Evolutionary conservation across 1,140 invertebrate genomes (phyloP).

Genomic region (Lepeophtheirus salmonis): DNA sequence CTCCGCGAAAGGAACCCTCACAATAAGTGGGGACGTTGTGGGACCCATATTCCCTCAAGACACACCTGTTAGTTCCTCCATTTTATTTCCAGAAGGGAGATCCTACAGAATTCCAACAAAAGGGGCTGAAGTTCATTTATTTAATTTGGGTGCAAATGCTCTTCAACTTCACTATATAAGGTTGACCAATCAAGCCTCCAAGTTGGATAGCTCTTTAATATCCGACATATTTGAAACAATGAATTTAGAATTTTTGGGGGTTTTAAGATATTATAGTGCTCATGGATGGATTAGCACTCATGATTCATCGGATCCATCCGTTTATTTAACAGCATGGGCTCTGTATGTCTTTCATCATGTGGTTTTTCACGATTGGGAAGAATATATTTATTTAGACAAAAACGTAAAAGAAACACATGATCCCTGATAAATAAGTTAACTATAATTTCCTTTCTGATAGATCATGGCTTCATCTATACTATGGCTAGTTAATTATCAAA

Average conservation of each 20-base stretch:
- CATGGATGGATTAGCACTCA: slow-evolving; percentile 32
- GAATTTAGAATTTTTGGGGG: slow-evolving; percentile 29
- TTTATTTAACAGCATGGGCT: slow-evolving; percentile 35
- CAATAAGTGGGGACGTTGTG: slow-evolving; percentile 37
- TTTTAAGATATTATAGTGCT: slow-evolving; percentile 28
- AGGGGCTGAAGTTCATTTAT: slow-evolving; percentile 32
- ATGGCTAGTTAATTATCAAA: slow-evolving; percentile 32
- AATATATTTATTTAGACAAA: slow-evolving; percentile 30
- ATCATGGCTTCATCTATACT: slow-evolving; percentile 26
- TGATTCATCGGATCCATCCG: slow-evolving; percentile 29
- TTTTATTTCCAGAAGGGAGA: slow-evolving; percentile 21
- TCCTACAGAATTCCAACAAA: slow-evolving; percentile 11
- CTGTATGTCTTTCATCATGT: slow-evolving; percentile 29
- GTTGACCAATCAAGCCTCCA: slow-evolving; percentile 37
- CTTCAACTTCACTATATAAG: slow-evolving; percentile 39
- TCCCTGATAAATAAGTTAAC: not conserved
- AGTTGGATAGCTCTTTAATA: slow-evolving; percentile 18
- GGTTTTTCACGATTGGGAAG: slow-evolving; percentile 36
- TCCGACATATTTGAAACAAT: slow-evolving; percentile 28
- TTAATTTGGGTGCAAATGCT: slow-evolving; percentile 39
- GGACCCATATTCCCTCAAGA: slow-evolving; percentile 42
- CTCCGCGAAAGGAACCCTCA: slow-evolving; percentile 30
- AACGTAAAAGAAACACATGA: not conserved
- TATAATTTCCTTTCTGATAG: slow-evolving; percentile 1
- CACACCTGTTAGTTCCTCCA: slow-evolving; percentile 20